phyloP scores from a whole-genome alignment of 2,113 vertebrate genomes.

The Chelonoidis abingdonii region DNA sequence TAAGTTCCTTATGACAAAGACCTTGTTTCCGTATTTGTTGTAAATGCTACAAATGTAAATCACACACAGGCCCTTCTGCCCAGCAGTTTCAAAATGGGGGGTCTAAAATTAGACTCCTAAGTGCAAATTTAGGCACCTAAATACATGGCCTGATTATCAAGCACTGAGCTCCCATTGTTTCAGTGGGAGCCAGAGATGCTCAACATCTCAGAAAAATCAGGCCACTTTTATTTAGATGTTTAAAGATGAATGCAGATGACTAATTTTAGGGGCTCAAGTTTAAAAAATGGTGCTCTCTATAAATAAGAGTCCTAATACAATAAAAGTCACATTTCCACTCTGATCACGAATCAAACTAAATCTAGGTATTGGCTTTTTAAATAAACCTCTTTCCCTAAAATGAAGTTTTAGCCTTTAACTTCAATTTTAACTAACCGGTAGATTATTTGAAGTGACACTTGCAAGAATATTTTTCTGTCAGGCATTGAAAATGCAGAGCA shows the following conservation, averaged over 20 bases:
- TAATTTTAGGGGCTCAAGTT: neutral
- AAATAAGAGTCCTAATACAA: neutral
- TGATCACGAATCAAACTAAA: neutral
- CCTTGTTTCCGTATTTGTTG: too few relatives aligned
- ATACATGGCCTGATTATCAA: neutral
- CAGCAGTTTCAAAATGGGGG: neutral
- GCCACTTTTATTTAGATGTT: neutral
- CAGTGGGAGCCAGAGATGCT: neutral
- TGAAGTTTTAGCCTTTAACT: neutral
- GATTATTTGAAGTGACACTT: neutral
- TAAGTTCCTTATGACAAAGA: too few relatives aligned
- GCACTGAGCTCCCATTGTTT: neutral
- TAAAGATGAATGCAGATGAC: rapidly evolving
- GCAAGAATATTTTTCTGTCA: neutral
- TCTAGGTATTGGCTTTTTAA: neutral
- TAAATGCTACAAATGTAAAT: too few relatives aligned
- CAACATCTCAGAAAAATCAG: neutral
- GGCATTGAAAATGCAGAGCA: neutral
- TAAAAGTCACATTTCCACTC: neutral
- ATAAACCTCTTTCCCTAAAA: neutral
- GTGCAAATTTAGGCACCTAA: neutral
- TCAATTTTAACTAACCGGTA: neutral
- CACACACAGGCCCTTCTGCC: neutral
- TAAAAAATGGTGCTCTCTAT: neutral
- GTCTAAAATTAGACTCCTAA: neutral